Conservation (phyloP, 2,888 invertebrate species). For the Eudemis profundana region DNA sequence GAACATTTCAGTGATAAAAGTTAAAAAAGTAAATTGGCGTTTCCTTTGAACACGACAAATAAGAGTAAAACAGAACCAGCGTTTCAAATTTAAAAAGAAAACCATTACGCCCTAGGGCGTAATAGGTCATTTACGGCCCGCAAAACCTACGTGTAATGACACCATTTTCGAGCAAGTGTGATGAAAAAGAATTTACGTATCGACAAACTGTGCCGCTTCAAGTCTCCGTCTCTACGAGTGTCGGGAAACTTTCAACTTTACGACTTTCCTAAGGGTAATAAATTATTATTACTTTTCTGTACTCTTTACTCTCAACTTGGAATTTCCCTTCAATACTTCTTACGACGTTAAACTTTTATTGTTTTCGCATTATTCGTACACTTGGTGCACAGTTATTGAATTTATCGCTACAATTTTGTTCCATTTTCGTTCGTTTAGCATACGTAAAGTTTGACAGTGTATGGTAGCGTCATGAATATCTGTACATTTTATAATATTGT, state of each 20-base stretch:
- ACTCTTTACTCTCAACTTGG: conserved; percentile 29
- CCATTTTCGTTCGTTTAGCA: background rate
- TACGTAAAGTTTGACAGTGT: background rate
- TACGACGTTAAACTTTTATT: conserved; percentile 15
- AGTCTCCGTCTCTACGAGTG: conserved; percentile 22
- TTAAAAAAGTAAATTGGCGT: too few species aligned
- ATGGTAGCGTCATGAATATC: too few species aligned
- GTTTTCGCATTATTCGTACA: conserved; percentile 10
- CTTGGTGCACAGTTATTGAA: conserved; percentile 1
- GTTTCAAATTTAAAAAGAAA: too few species aligned
- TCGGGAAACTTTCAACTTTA: conserved; percentile 36
- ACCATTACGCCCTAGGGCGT: too few species aligned
- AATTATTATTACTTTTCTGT: conserved; percentile 32
- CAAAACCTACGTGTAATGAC: too few species aligned
- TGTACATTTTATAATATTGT: too few species aligned
- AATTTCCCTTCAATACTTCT: conserved; percentile 28
- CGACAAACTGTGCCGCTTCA: conserved; percentile 10
- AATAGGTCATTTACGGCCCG: too few species aligned
- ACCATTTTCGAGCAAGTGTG: too few species aligned
- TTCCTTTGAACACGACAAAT: too few species aligned
- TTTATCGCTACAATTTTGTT: conserved; percentile 2
- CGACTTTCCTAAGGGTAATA: conserved; percentile 36
- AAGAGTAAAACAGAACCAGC: too few species aligned
- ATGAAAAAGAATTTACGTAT: conserved; percentile 19
- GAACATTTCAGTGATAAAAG: too few species aligned